A percentile compares a stretch with the other conserved stretches of the same genome.
phyloP scores from a whole-genome alignment of 2,888 invertebrate genomes.

The Cybosia mesomella region DNA sequence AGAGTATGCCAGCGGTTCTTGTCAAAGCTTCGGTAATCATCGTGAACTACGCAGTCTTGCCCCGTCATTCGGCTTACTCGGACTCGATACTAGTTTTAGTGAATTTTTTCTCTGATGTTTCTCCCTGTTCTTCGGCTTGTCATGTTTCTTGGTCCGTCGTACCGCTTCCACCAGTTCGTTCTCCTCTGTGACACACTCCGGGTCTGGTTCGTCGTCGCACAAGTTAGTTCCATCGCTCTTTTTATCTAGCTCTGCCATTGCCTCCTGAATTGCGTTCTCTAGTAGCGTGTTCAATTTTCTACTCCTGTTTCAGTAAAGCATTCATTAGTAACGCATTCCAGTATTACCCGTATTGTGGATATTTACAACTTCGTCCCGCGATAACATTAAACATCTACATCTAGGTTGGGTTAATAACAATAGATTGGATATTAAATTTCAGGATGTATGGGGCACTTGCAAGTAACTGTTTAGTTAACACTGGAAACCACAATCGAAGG shows the following conservation, averaged over 20 bases:
- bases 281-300: conserved; percentile 96
- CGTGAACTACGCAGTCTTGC: conserved; percentile 85
- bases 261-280: conserved; percentile 97
- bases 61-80: conserved; percentile 66
- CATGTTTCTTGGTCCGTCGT: conserved; percentile 63
- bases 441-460: background rate
- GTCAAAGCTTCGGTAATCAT: conserved; percentile 60
- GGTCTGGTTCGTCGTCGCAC: conserved; percentile 16
- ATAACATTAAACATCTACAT: conserved; percentile 44
- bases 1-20: background rate
- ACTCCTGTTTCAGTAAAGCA: conserved; percentile 88
- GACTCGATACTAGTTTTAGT: conserved; percentile 60
- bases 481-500: conserved; percentile 14
- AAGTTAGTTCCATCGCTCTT: conserved; percentile 74
- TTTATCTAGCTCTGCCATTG: conserved; percentile 95
- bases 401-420: conserved; percentile 79
- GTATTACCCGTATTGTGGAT: conserved; percentile 39
- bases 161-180: conserved; percentile 55
- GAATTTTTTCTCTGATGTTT: conserved; percentile 64
- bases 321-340: conserved; percentile 33
- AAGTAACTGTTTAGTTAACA: conserved; percentile 13
- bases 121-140: conserved; percentile 64
- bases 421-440: background rate
- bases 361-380: conserved; percentile 44
- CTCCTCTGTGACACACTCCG: conserved; percentile 6